Base-by-base conservation (phyloP, 2,888 invertebrate species). In the Eulithis testata region DNA sequence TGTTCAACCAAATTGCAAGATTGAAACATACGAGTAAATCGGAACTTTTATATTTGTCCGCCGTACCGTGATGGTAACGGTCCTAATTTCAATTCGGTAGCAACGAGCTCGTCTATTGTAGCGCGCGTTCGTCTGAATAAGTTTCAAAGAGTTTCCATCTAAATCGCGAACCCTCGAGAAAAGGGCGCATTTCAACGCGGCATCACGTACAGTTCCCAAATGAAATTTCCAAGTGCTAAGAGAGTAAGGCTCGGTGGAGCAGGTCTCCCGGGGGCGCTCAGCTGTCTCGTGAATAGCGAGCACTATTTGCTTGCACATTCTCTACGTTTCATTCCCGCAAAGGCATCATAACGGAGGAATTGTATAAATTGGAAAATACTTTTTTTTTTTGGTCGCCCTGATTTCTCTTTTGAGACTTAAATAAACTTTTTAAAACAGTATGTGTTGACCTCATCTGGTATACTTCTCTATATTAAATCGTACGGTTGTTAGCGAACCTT, bases 161-260 rank as follows among this genome's bases (percentile, higher is more conserved):
- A 83, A 85, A 84, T 84, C 83, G 82, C 75, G 75, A 69, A 78
- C 85, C 85, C 80, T 83, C 74, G 69, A 74, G 76, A 81, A 86
- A 82, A 80, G 84, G 83, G 82, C 81, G 81, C 86, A 88, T 90
- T 91, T 86, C 84, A 79, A 76, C 78, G 74, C 83, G 81, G 81
- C 73, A 76, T 85, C 92, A 92, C 92, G 92, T 92, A 90, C 87
- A 71, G 78, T 77, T 83, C 73, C 83, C 84, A 87, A 91, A 91
- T 90, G 88, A 90, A 91, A 90, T 90, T 90, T 88, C 85, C 82
- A 83, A 88, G 85, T 81, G 83, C 80, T 83, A 80, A 84, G 81
- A 80, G 81, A 79, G 82, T 79, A 81, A 75, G 77, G 79, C 78
- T 78, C 76, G 72, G 72, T 74, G 71, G 77, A 67, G 72, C 73